These are phyloP conservation scores for Brienomyrus longianalis DNA, from an alignment of 2,113 vertebrate species.

Conservation along the genomic window DNA sequence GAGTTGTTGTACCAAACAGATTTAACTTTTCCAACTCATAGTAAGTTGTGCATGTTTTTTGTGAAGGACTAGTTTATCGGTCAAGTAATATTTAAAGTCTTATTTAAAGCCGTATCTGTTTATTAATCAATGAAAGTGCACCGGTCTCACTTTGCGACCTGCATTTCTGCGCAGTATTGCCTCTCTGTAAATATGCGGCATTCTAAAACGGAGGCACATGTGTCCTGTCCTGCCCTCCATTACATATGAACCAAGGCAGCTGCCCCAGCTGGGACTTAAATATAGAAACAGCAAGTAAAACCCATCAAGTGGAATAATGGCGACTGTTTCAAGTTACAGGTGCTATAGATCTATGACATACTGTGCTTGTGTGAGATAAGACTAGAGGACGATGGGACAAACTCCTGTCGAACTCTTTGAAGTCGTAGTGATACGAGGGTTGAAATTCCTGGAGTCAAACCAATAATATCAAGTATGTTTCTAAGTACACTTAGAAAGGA, in stretches of 20 bases:
- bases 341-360: slow-evolving; percentile 38
- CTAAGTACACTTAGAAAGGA: neutral
- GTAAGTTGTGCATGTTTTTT: neutral
- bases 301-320: slow-evolving; percentile 29
- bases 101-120: neutral
- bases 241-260: slow-evolving; percentile 46
- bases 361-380: neutral
- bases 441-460: neutral
- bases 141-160: neutral
- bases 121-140: neutral
- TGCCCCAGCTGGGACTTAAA: slow-evolving; percentile 46
- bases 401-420: neutral
- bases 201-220: slow-evolving; percentile 42
- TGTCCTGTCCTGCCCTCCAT: slow-evolving; percentile 15
- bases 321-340: slow-evolving; percentile 49
- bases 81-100: neutral
- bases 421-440: neutral
- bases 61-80: neutral
- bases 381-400: slow-evolving; percentile 16
- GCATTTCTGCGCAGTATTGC: neutral
- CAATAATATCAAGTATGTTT: neutral
- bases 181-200: slow-evolving; percentile 23
- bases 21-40: neutral
- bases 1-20: neutral
- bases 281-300: slow-evolving; percentile 58